Evolutionary conservation across 1,140 invertebrate species (phyloP), one percentile per base, ranked within the genome.

Genomic region (Geopemphigus sp.): DNA sequence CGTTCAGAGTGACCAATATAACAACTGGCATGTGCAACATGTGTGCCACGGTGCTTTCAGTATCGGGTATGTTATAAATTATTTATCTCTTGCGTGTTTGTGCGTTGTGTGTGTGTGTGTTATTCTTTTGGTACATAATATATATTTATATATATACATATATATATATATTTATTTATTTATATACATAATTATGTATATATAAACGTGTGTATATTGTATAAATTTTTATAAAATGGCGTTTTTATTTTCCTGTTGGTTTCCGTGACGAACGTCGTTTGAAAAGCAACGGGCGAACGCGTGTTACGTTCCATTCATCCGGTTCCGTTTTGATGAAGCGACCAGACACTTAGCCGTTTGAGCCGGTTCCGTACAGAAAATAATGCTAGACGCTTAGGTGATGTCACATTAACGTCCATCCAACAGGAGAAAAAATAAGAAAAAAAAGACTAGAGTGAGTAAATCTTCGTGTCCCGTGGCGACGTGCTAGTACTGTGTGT

Each of bases 1-100:
- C 32, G 32, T 8, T 4, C 68, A 78, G 74, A 57, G 39, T 39
- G 47, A 26, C 74, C 74, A 78, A 78, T 39, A n/a, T 29, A 63
- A 15, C 74, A 39, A 8, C 10, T 1, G 26, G 4, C 54, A 57
- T 45, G 68, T 47, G 74, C 74, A 78, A 78, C 74, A 78, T 78
- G 74, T 78, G 74, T 78, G 74, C 74, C 74, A 61, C 74, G 74
- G 56, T 24, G 73, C 24, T 12, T 47, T 26, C 50, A 47, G 47
- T 50, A 50, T 50, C 47, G 14, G 47, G 8, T 39, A 39, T 63
- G 26, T 66, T 66, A 45, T 66, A 64, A 19, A 45, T 68, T 68
- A 68, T 68, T 68, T 68, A 68, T 68, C 66, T 50, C 22, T 24
- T 45, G n/a, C 4, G 57, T 24, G 74, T 22, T 15, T 61, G 73